Evolutionary conservation across 2,888 invertebrate genomes (phyloP).

Genomic region (Chydorus sphaericus): DNA sequence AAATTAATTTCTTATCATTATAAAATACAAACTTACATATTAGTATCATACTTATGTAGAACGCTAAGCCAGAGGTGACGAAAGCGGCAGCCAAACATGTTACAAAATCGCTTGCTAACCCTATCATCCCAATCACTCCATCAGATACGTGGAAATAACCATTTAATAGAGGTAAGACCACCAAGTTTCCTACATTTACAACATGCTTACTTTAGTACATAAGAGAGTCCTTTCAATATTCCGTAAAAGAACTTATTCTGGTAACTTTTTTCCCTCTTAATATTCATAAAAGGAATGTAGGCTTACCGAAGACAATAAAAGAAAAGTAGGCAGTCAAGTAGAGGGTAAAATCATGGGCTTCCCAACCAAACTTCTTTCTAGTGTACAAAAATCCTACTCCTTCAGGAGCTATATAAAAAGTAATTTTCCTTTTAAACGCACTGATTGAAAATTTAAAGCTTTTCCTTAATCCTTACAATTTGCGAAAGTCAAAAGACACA

Average conservation of each 20-base stretch:
- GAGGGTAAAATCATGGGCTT: conserved; percentile 1
- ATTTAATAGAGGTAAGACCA: background rate
- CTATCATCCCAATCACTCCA: background rate
- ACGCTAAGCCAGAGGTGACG: background rate
- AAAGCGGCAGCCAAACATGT: background rate
- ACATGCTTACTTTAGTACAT: no score
- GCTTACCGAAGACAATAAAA: background rate
- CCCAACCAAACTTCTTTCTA: conserved; percentile 11
- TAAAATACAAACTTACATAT: background rate
- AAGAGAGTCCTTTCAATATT: no score
- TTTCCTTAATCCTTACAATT: no score
- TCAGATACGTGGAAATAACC: background rate
- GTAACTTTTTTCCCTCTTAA: no score
- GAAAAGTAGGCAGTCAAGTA: background rate
- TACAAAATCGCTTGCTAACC: background rate
- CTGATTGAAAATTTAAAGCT: no score
- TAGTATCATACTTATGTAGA: background rate
- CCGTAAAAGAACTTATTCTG: no score
- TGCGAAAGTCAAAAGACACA: background rate
- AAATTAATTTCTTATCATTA: no score
- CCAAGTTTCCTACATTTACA: background rate
- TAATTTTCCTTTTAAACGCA: no score
- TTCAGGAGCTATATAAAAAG: background rate
- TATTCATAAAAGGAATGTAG: no score
- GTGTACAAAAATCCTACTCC: conserved; percentile 3